These are phyloP conservation scores for Amia ocellicauda DNA, from an alignment of 2,113 vertebrate genomes.

Conservation along the genomic window DNA sequence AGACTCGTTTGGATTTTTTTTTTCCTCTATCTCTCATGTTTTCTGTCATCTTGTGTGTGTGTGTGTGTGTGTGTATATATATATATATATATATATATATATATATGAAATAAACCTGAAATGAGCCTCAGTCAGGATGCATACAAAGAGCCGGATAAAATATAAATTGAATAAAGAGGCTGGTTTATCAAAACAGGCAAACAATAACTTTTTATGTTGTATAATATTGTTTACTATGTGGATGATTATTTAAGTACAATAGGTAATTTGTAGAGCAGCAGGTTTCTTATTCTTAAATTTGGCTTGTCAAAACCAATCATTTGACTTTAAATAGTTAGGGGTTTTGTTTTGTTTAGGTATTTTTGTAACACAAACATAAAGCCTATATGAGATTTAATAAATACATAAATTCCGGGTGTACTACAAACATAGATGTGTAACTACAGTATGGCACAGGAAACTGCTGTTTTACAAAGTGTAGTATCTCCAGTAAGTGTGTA, in stretches of 20 bases:
- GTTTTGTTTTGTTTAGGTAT: slow-evolving; percentile 11
- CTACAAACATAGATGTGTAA: no score
- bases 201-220: slow-evolving; percentile 27
- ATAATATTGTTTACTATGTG: slow-evolving; percentile 21
- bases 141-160: slow-evolving; percentile 28
- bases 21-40: not conserved
- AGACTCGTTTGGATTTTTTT: not conserved
- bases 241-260: slow-evolving; percentile 24
- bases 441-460: slow-evolving; percentile 23
- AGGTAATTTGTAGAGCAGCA: slow-evolving; percentile 27
- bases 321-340: not conserved
- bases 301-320: slow-evolving; percentile 20
- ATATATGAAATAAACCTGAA: slow-evolving; percentile 16
- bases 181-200: slow-evolving; percentile 28
- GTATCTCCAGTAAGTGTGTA: slow-evolving; percentile 35
- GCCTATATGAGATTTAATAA: not conserved
- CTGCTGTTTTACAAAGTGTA: slow-evolving; percentile 28
- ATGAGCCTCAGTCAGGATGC: slow-evolving; percentile 29
- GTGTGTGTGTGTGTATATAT: not conserved
- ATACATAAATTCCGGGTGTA: slow-evolving; percentile 12
- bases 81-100: no score
- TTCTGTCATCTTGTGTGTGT: not conserved
- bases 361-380: not conserved
- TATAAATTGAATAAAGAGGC: slow-evolving; percentile 25
- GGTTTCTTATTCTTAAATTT: slow-evolving; percentile 23